Percentiles rank a stretch among this genome's conserved stretches.
phyloP scores from a whole-genome alignment of 2,797 vertebrate genomes.

The Naso thynnoides region DNA sequence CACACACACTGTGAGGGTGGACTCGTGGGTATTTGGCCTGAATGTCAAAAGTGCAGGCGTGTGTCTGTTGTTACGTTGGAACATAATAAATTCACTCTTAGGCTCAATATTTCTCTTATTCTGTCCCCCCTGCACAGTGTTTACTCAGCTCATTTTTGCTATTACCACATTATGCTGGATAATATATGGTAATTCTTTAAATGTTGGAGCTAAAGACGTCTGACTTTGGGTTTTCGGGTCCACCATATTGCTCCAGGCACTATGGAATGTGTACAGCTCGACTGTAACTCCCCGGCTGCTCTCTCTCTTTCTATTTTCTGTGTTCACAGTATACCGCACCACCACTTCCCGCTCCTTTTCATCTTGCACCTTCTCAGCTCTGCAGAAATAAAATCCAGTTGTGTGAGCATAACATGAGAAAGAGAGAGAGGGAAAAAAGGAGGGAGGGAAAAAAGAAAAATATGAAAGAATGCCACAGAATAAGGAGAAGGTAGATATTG shows the following conservation, averaged over 20 bases:
- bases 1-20: slow-evolving; percentile 18
- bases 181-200: slow-evolving; percentile 64
- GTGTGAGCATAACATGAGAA: slow-evolving; percentile 64
- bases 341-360: slow-evolving; percentile 64
- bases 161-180: slow-evolving; percentile 55
- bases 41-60: slow-evolving; percentile 34
- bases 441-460: slow-evolving; percentile 36
- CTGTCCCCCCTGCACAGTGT: slow-evolving; percentile 24
- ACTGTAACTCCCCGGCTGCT: slow-evolving; percentile 45
- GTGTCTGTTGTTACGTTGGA: slow-evolving; percentile 25
- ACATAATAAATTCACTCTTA: not conserved
- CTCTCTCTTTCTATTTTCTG: slow-evolving; percentile 39
- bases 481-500: slow-evolving; percentile 78
- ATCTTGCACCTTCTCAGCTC: slow-evolving; percentile 67
- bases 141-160: slow-evolving; percentile 51
- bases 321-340: slow-evolving; percentile 53
- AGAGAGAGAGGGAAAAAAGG: slow-evolving; percentile 3
- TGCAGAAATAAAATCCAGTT: slow-evolving; percentile 77
- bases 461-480: slow-evolving; percentile 75
- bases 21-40: slow-evolving; percentile 35
- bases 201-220: slow-evolving; percentile 62
- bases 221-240: slow-evolving; percentile 64
- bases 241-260: slow-evolving; percentile 65
- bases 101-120: slow-evolving; percentile 1
- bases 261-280: slow-evolving; percentile 61